Percentiles rank a stretch among this genome's conserved stretches.
phyloP scores from a whole-genome alignment of 2,888 invertebrate species.

The Petrolisthes cinctipes region DNA sequence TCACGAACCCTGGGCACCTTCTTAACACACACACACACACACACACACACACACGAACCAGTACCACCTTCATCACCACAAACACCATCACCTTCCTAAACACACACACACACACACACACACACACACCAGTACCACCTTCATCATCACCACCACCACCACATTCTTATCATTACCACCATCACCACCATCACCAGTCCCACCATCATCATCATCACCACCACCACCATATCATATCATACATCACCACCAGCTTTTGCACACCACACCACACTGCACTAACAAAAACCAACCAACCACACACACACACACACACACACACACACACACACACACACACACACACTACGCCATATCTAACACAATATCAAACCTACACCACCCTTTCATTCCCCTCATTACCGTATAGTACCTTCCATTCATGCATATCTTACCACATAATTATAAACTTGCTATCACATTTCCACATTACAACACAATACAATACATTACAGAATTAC shows the following conservation, averaged over 20 bases:
- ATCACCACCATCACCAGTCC: no score
- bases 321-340: constrained; percentile 1
- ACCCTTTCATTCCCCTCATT: no score
- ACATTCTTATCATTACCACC: no score
- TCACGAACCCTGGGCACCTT: no score
- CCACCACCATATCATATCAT: no score
- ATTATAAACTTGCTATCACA: background rate
- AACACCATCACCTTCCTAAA: background rate
- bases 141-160: no score
- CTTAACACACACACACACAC: background rate
- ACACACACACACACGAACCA: background rate
- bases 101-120: constrained; percentile 1
- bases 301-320: constrained; percentile 1
- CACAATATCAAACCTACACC: no score
- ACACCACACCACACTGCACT: no score
- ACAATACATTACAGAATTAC: background rate
- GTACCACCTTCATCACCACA: background rate
- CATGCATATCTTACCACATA: background rate
- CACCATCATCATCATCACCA: no score
- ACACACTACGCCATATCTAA: background rate
- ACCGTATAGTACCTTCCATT: background rate
- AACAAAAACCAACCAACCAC: no score
- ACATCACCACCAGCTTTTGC: no score
- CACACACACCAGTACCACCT: no score
- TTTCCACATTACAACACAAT: background rate